Evolutionary conservation across 1,140 invertebrate genomes (phyloP), one percentile per base, ranked within the genome.

Genomic region (Psilanteris sp.): DNA sequence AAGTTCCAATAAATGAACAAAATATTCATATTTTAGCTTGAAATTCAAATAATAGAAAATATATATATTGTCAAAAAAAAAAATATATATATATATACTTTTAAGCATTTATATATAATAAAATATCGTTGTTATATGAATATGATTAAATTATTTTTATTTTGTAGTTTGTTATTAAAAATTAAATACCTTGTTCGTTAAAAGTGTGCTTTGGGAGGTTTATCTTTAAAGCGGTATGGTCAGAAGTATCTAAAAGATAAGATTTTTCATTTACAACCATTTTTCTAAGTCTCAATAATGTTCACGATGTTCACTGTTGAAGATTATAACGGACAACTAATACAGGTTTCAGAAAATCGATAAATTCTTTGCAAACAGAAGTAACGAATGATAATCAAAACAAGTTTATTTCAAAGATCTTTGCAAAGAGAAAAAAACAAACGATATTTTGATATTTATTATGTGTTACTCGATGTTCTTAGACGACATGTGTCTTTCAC

Each of bases 251-350:
- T 2, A 52, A 11, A 15, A 52, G 48, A 52, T 36, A 52, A 22
- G 48, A 36, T 11, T 37, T 52, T 37, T 52, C 48, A 26, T 52
- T 52, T 14, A 31, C 18, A 52, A 52, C 22, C 48, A 52, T 52
- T 37, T 52, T 52, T 32, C 15, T n/a, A n/a, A n/a, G n/a, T n/a
- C n/a, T n/a, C n/a, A n/a, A n/a, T n/a, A 34, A 16, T 18, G 7
- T 50, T 34, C 9, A 34, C 44, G 44, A 50, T 50, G 44, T 22
- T 32, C 8, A 18, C 29, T 22, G 44, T 22, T 13, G 10, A 34
- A 32, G 44, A 50, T 34, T 9, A 11, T 50, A 16, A 3, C 10
- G 2, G 29, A n/a, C 27, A 22, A 50, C 44, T 50, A 50, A 32
- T 50, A 18, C 43, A 46, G 24, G 8, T 46, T 18, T 29, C 14